phyloP scores from a whole-genome alignment of 2,797 vertebrate genomes.

The Busarellus nigricollis region DNA sequence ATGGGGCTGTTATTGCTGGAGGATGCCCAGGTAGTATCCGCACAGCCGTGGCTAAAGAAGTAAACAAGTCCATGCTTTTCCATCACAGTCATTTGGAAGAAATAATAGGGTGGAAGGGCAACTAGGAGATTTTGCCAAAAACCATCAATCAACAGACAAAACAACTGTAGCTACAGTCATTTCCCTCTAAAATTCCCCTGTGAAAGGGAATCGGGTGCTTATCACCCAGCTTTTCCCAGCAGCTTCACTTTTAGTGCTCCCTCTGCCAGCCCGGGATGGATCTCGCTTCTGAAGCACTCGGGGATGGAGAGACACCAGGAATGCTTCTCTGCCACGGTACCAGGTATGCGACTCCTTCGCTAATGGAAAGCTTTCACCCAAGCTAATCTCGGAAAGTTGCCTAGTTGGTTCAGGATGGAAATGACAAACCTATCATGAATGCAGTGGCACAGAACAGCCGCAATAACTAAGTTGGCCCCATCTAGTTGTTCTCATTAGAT shows the following conservation, averaged over 20 bases:
- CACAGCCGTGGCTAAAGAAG: not conserved
- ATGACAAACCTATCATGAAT: accelerated
- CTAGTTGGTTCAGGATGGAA: not conserved
- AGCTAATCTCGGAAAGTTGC: not conserved
- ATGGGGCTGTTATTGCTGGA: not conserved
- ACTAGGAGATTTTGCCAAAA: not conserved
- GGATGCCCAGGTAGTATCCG: not conserved
- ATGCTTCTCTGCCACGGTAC: accelerated
- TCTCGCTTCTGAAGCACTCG: not conserved
- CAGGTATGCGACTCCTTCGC: accelerated
- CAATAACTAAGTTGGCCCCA: not conserved
- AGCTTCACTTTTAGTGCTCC: not conserved
- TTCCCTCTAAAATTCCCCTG: not conserved
- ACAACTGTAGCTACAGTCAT: accelerated
- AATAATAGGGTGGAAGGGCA: not conserved
- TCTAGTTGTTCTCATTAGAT: not conserved
- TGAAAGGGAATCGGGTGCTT: not conserved
- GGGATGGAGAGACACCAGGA: not conserved
- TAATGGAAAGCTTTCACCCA: not conserved
- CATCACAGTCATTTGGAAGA: not conserved
- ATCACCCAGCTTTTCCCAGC: not conserved
- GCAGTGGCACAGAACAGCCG: not conserved
- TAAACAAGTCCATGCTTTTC: not conserved
- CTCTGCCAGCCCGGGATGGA: not conserved
- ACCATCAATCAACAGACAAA: not conserved